Conservation (phyloP, 2,888 invertebrate species). For the Acanthosepion pharaonis region DNA sequence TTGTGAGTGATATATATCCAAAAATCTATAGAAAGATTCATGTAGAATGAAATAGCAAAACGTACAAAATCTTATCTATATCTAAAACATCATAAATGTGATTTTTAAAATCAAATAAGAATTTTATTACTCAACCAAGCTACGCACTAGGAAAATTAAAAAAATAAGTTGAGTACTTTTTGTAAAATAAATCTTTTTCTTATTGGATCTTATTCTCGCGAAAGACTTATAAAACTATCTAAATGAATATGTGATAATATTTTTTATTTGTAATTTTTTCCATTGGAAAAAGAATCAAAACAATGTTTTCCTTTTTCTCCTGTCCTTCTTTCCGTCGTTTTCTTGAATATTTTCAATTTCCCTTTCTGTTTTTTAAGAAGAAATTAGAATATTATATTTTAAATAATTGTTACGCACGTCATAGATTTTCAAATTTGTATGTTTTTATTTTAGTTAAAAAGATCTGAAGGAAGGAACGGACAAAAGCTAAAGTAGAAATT, state of each 20-base stretch:
- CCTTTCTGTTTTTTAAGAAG: neutral
- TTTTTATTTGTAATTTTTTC: neutral
- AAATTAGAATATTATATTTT: neutral
- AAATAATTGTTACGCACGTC: neutral
- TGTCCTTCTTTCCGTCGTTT: neutral
- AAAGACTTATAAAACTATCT: neutral
- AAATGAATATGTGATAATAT: neutral
- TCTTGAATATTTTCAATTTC: neutral
- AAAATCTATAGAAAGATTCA: neutral
- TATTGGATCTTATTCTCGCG: neutral
- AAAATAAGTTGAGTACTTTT: neutral
- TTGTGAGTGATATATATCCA: neutral
- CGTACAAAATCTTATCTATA: neutral
- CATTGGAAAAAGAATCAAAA: neutral
- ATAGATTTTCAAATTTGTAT: neutral
- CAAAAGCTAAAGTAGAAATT: neutral
- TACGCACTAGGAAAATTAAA: neutral
- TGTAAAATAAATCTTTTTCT: neutral
- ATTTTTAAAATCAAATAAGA: neutral
- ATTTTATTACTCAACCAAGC: neutral
- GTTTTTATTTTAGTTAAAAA: neutral
- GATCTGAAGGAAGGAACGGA: neutral
- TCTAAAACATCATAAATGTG: neutral
- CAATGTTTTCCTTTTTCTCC: too few relatives aligned
- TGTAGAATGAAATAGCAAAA: neutral